Evolutionary conservation across 2,888 invertebrate genomes (phyloP), one percentile per base, ranked within the genome.

Genomic region (Barypeithes pellucidus): DNA sequence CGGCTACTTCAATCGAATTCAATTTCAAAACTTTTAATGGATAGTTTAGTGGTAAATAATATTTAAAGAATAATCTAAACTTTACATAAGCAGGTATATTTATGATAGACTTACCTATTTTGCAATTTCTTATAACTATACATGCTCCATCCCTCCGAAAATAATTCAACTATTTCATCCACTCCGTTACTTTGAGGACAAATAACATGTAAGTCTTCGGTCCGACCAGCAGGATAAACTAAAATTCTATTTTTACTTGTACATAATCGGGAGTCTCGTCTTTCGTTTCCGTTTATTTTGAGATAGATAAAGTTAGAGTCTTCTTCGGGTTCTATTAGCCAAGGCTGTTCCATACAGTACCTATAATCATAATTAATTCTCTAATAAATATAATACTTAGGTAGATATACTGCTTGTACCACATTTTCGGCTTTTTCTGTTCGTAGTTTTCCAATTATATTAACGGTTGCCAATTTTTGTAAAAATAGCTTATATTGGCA

Each of bases 271-370:
- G 80, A 75, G 43, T 83, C 84, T 80, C 76, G 83, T 86, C 81
- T 91, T 86, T 84, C 90, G 88, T 75, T 76, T 12, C 94, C 94
- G 68, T 90, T 90, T 12, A 94, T 87, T 84, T 91, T 92, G 8
- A 94, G 85, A 80, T 92, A 94, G 45, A 94, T 87, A 82, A 91
- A 94, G 82, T 93, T 90, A 69, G 91, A 91, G 0, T 90, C 88
- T 77, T 92, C 91, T 79, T 92, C 92, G 0, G 94, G 94, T 82
- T 93, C 93, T 69, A 94, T 92, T 0, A 94, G 86, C 94, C 94
- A 94, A 0, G 94, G 94, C 81, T 93, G 91, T 80, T 92, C 91
- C 29, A 92, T 89, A 83, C 94, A 94, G 68, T 87, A 87, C 9
- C 83, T 82, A 36, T 29, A 67, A 60, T 39, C 18, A 24, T n/a